Evolutionary conservation across 2,888 invertebrate genomes (phyloP).

Genomic region (Cheilosia impressa): DNA sequence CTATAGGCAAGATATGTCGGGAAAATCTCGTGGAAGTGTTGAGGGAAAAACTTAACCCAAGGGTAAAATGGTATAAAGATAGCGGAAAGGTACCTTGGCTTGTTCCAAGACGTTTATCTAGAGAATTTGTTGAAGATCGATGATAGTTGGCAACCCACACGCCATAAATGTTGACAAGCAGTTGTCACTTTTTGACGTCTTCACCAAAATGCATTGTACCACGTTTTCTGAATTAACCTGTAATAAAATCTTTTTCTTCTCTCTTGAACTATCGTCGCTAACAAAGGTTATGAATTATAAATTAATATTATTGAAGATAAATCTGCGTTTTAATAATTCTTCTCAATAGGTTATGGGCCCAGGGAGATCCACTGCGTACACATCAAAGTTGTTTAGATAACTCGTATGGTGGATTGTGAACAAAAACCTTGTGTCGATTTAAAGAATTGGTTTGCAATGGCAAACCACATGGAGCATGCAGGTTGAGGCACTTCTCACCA

Average conservation of each 20-base stretch:
- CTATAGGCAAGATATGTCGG: background rate
- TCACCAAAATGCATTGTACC: too few species aligned
- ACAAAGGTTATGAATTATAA: too few species aligned
- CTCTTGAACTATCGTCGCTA: too few species aligned
- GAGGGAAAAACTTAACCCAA: constrained; percentile 27
- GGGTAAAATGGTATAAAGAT: constrained; percentile 24
- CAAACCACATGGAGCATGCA: constrained; percentile 7
- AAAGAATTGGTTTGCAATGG: background rate
- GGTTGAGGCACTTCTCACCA: constrained; percentile 4
- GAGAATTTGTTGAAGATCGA: too few species aligned
- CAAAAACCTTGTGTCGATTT: background rate
- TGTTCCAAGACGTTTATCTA: too few species aligned
- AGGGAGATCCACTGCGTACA: background rate
- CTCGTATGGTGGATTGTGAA: background rate
- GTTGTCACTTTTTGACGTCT: too few species aligned
- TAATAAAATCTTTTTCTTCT: too few species aligned
- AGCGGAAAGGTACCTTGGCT: too few species aligned
- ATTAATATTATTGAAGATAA: background rate
- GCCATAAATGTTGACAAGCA: too few species aligned
- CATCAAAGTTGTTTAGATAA: background rate
- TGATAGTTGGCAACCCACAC: too few species aligned
- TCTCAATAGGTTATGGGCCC: background rate
- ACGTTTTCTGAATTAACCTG: too few species aligned
- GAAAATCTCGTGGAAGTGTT: background rate
- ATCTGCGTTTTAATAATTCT: background rate